Evolutionary conservation across 2,113 vertebrate genomes (phyloP), one percentile per base, ranked within the genome.

Genomic region (Pterophyllum scalare): DNA sequence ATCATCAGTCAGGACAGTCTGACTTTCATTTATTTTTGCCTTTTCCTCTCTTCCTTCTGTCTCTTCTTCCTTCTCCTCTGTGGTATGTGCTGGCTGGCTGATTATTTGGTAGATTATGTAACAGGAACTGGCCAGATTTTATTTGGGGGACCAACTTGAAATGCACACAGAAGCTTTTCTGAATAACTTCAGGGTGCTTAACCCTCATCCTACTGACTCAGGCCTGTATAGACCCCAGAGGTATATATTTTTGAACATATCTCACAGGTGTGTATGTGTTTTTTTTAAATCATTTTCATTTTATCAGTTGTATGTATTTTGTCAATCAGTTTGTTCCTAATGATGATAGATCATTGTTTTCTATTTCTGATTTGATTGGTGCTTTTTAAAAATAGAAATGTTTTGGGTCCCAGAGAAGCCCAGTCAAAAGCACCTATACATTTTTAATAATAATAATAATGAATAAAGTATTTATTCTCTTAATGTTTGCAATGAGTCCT

Each of bases 1-100:
- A 93, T 95, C 93, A 94, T 94, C 94, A 90, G 89, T 90, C 89
- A 92, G 93, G 93, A 94, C 94, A 93, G 78, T 89, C 75, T 95
- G 92, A 94, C 94, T 95, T 95, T 93, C 89, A 92, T 94, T 93
- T 91, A 77, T 89, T 85, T 83, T 81, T 77, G 79, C 58, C 43
- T 87, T 59, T 85, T 83, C 56, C 70, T 24, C 70, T 75, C 74
- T 70, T 40, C 65, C 75, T 79, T 57, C 58, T 14, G 40, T 62
- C 46, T 75, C 33, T 54, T 49, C 28, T 33, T 35, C 28, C n/a
- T 38, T 59, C 77, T 80, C 85, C 72, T 92, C 79, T 43, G 75
- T 43, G 62, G 81, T 76, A 70, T 31, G 67, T 49, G 72, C 88
- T 33, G 12, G 61, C 82, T 78, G 82, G 79, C 89, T 91, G 90